phyloP scores from a whole-genome alignment of 2,888 invertebrate species.

The Hymenopus coronatus region DNA sequence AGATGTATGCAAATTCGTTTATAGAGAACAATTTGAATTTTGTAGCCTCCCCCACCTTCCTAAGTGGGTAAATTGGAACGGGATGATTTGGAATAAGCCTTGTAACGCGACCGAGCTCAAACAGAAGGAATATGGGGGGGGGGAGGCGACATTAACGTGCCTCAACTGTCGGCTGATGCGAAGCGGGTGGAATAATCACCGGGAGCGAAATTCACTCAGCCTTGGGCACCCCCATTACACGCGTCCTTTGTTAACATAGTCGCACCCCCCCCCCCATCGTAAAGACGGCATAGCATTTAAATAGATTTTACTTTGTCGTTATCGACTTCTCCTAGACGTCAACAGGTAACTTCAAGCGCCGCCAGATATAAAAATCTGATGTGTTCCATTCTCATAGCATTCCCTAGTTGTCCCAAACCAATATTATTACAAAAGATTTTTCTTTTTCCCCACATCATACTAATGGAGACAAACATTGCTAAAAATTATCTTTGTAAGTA shows the following conservation, averaged over 20 bases:
- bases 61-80: constrained; percentile 28
- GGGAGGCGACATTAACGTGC: background rate
- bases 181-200: background rate
- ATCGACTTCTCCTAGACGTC: background rate
- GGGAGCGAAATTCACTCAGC: background rate
- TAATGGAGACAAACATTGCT: too few relatives aligned
- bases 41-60: constrained; percentile 3
- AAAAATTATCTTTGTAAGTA: too few relatives aligned
- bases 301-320: background rate
- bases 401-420: too few relatives aligned
- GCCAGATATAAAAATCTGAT: too few relatives aligned
- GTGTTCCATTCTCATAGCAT: too few relatives aligned
- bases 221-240: background rate
- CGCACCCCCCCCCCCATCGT: background rate
- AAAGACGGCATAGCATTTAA: background rate
- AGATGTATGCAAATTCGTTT: constrained; percentile 33
- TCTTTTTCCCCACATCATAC: too few relatives aligned
- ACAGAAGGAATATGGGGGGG: background rate
- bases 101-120: constrained; percentile 13
- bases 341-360: too few relatives aligned
- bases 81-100: constrained; percentile 26
- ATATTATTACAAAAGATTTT: too few relatives aligned
- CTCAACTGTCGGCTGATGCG: background rate
- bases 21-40: constrained; percentile 33
- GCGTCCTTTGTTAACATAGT: too few relatives aligned